Conservation (phyloP, 2,888 invertebrate species). For the Nezara viridula region DNA sequence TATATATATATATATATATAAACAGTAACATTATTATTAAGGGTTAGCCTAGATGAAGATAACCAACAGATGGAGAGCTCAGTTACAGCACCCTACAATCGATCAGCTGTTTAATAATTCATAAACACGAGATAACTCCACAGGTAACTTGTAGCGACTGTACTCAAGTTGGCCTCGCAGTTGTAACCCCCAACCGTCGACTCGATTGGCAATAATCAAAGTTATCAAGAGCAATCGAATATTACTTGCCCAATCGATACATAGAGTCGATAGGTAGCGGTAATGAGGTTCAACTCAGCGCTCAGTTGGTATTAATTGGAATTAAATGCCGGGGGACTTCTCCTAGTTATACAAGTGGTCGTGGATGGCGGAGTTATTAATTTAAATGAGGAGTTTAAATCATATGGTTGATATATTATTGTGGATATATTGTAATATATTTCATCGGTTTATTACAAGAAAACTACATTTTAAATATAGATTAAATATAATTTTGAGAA, state of each 20-base stretch:
- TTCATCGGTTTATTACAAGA: no score
- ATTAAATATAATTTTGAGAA: no score
- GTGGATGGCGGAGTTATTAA: no score
- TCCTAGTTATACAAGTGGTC: not conserved
- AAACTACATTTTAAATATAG: no score
- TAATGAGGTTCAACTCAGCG: not conserved
- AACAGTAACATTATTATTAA: not conserved
- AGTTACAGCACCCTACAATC: not conserved
- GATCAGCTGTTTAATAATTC: not conserved
- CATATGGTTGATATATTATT: no score
- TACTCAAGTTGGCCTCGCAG: no score
- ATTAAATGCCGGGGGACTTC: not conserved
- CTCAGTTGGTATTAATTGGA: not conserved
- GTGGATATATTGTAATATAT: no score
- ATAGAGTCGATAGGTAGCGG: not conserved
- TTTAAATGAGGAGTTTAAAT: no score
- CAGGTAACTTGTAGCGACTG: not conserved
- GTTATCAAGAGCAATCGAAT: not conserved
- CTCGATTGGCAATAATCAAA: not conserved
- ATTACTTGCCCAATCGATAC: not conserved
- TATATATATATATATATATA: no score
- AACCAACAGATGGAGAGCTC: not conserved
- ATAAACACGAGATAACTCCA: not conserved
- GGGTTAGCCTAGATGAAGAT: not conserved
- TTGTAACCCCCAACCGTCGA: not conserved